Base-by-base conservation (phyloP, 1,140 invertebrate genomes). In the Mya arenaria region DNA sequence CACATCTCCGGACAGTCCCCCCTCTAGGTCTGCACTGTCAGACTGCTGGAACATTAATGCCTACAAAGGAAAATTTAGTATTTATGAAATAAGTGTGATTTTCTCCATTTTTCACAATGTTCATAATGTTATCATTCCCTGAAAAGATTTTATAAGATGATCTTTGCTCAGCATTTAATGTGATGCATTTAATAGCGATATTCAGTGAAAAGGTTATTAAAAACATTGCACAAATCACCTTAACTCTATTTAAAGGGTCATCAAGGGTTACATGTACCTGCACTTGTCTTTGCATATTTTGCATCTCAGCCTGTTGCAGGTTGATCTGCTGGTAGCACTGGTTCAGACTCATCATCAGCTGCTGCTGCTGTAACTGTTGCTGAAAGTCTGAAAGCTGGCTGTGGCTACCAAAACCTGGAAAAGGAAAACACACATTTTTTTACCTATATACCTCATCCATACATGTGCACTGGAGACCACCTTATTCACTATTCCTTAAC, bases 301-400 rank as follows among this genome's bases (percentile, higher is more conserved):
- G 86, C 74, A 92, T 89, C 68, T 92, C 91, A 58, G 85, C 72
- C 62, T 92, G 91, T 78, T 92, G 91, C 66, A 88, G 75, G 66
- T 84, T 79, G 52, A 92, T 83, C 74, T 91, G 90, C 78, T 91
- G 90, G 60, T 90, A 86, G 74, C 89, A 89, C 72, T 91, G 91
- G 63, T 88, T 89, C 58, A 92, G 63, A 41, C 83, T 85, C 85
- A 91, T 84, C 85, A 92, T 85, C 63, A 90, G 68, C 72, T 91
- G 90, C 65, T 92, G 90, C 60, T 92, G 90, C 72, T 91, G 89
- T 36, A 90, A 69, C 62, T 89, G 87, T 52, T 90, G 87, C 73
- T 89, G 86, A 32, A 89, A 63, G 39, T 88, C 84, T n/a, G 82
- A 58, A 25, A 82, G 28, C 68, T 82, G 79, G 48, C 28, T 48